Base-by-base conservation (phyloP, 2,113 vertebrate species). In the Ceratotherium simum region DNA sequence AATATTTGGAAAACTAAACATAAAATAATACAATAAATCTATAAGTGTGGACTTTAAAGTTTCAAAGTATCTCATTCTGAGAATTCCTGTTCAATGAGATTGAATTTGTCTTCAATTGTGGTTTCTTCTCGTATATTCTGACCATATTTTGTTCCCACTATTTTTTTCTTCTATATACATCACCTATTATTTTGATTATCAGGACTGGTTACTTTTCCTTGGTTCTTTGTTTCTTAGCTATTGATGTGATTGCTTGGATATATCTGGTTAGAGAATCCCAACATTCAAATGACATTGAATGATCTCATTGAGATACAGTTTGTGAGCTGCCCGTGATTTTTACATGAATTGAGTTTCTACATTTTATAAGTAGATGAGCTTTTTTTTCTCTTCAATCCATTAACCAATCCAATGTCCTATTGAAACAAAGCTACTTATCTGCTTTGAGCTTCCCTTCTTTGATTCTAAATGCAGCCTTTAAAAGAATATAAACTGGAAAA, bases 1-100 rank as follows among this genome's bases (percentile, higher is more conserved):
- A 97, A 56, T 69, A 96, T 82, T 97, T 96, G 29, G 36, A 97
- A 95, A 54, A 14, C 4, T 39, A 88, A 95, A 58, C 20, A 17
- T 7, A 8, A 93, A 86, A 83, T 83, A 92, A 94, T 31, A 80
- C 21, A 91, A 42, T 92, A 90, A 75, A 54, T 65, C 51, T 94
- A 80, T 0, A 48, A 56, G 11, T 33, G 70, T 96, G 31, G 17
- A 42, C 31, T 92, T 54, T 54, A 79, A 94, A 84, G 21, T 58
- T 94, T 95, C 6, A 60, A 81, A n/a, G 1, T 65, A 11, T 7
- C 7, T 10, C 42, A 79, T 73, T 89, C 73, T 93, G 12, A 72
- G 16, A 96, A 54, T 95, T 93, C 10, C 14, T 96, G 27, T 67
- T 92, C 42, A 82, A n/a, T n/a, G n/a, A 95, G 60, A 75, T 70